Base-by-base conservation (phyloP, 2,797 vertebrate species). In the Remorina albescens region DNA sequence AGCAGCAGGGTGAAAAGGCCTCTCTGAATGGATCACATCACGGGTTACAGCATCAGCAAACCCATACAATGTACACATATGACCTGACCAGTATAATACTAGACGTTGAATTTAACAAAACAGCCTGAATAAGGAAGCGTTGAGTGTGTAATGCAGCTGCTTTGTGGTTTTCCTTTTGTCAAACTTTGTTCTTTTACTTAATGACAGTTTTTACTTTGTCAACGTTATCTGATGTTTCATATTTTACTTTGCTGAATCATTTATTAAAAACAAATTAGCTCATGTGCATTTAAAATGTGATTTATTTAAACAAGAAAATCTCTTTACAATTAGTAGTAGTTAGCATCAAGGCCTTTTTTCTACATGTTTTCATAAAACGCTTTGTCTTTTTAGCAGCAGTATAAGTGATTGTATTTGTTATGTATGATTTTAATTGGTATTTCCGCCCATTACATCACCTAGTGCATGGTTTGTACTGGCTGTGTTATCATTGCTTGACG, bases 41-140 rank as follows among this genome's bases (percentile, higher is more conserved):
- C 37, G 15, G 55, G 7, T 58, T 13, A 28, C 39, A 55, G 32
- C 49, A 51, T 66, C 18, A 54, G n/a, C 26, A 50, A 26, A 63
- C 46, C 26, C 11, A 37, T 19, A 49, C 8, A 5, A 5, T 49
- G 12, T 6, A 6, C 37, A 11, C 39, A 16, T 6, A 46, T 3
- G 0, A 69, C 1, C 13, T 39, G 0, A 3, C 19, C 26, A 12
- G 3, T 67, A 62, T 41, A 54, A 36, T 36, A 73, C 57, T 76
- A 80, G 71, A 79, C 76, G 70, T 72, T 72, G 69, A 74, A 74
- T 67, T 42, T 37, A 61, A 37, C 47, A 7, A 36, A 59, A 8
- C 36, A 13, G 15, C 36, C 62, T 66, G 13, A 39, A 42, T 56
- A 4, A 10, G 26, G 6, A 47, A 21, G 19, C 56, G 32, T 5